Evolutionary conservation across 2,888 invertebrate genomes (phyloP), one percentile per base, ranked within the genome.

Genomic region (Sceliomorpha sp.): DNA sequence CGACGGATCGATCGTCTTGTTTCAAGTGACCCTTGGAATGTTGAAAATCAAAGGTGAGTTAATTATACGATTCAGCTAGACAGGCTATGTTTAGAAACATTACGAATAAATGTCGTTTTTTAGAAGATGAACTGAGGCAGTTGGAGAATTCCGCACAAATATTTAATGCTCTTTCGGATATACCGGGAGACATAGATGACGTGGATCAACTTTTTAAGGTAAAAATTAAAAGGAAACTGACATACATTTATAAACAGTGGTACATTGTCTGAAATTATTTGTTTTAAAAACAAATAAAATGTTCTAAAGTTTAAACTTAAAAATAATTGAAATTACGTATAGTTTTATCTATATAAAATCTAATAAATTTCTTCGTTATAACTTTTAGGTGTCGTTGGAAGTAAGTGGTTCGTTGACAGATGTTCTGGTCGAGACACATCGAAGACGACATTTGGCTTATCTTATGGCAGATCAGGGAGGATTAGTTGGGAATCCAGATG

Each of bases 391-490:
- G 44, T 92, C 94, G 0, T 89, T 92, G 78, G 92, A 94, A 75
- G 93, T 96, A 64, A 94, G 96, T 34, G 94, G 94, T 17, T 94
- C 95, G 0, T 90, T 98, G 50, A 96, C 94, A 76, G 95, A 96
- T 76, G 93, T 94, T 60, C 91, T 95, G 79, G 91, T 97, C 64
- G 97, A 98, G 81, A 96, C 96, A 1, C 96, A 98, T 83, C 91
- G 98, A 50, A 91, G 97, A 70, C 92, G 97, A 73, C 98, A 98
- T 89, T 91, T 98, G 74, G 98, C 98, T 6, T 97, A 98, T 88
- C 90, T 99, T 37, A 98, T 98, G 98, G 96, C 97, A 26, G 98
- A 98, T 88, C 97, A 97, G 86, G 98, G 98, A 31, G 96, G 96
- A 51, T 90, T 98, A 59, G 95, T 97, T 29, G 95, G 95, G 2